Evolutionary conservation across 37 sponge, comb jelly and placozoan species (phyloP), one percentile per base, ranked within the genome.

Genomic region (Beroe forskalii): DNA sequence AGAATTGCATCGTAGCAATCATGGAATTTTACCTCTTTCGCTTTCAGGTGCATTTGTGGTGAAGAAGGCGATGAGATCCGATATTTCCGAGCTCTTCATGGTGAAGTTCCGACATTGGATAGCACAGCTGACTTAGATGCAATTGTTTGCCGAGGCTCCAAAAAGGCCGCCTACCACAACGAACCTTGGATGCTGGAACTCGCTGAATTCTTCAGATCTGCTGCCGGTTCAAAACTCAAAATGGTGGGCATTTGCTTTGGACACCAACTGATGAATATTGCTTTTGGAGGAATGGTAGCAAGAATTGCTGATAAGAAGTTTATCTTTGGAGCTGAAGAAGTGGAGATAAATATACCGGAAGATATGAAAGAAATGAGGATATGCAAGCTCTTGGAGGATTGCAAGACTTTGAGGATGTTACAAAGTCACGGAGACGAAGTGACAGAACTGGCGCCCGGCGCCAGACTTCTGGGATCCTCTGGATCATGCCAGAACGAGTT

Each of bases 341-440:
- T 69, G 1, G 32, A 36, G 36, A 69, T 69, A 33, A 8, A 28
- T 32, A 69, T 69, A 3, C 72, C 72, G 4, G 72, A 69, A 6
- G 72, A 69, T 36, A 33, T 69, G 72, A 37, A 1, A 36, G 72
- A 69, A 33, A 35, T 19, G 14, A 32, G 19, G 4, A 31, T 69
- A 69, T 4, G 33, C 9, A 36, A 35, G 38, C 1, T 69, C 4
- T 17, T 69, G 38, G 38, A 36, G 17, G 38, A 36, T 19, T 33
- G 36, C 2, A 36, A 27, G 32, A 36, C 33, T 69, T 36, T 69
- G 9, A 69, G 32, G 19, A 35, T 69, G 72, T 36, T 69, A 32
- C 35, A 69, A 14, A 69, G 72, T 35, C 86, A 80, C 40, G 55
- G 86, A 9, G 86, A 80, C 42, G 86, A 80, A 41, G 86, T 80